Evolutionary conservation across 2,888 invertebrate genomes (phyloP), one percentile per base, ranked within the genome.

Genomic region (Drosophila pullipes): DNA sequence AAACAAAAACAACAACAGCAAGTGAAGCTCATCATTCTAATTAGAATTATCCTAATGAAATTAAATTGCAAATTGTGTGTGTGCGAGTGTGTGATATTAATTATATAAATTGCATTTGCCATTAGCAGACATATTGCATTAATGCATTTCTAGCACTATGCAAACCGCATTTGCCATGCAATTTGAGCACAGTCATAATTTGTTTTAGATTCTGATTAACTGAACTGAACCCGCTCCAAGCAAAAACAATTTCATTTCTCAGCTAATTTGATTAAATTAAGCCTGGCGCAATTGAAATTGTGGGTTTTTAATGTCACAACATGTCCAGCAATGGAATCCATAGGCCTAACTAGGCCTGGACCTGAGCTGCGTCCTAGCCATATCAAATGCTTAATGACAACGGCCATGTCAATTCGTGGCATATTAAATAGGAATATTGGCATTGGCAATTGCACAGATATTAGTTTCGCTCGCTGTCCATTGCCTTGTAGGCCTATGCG

Each of bases 41-140:
- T 92, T 92, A 91, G 92, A 90, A 91, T 92, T 89, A 91, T 91
- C 85, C 90, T 90, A 90, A 87, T 86, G 87, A 83, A 90, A 87
- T 90, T 88, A 92, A 92, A 92, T 90, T 91, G 90, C 88, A 90
- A 83, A 82, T 83, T 82, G 71, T 65, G 52, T 53, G 37, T 18
- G 25, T 37, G 54, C n/a, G 28, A 57, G 49, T 65, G 52, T 65
- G 44, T 58, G 39, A 60, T 80, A 86, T 90, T 88, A 90, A 90
- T 90, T 90, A 90, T 86, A 78, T 74, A 85, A 91, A 90, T 90
- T 70, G 79, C 83, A 54, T 55, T 55, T 66, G 69, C 60, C 25
- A 67, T 53, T 31, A 39, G 37, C 41, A 18, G 39, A n/a, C 69
- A 78, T 82, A 86, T 86, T 28, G 9, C 57, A 76, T 35, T 25